Evolutionary conservation across 2,113 vertebrate species (phyloP).

Genomic region (Coptodon bakossiorum): DNA sequence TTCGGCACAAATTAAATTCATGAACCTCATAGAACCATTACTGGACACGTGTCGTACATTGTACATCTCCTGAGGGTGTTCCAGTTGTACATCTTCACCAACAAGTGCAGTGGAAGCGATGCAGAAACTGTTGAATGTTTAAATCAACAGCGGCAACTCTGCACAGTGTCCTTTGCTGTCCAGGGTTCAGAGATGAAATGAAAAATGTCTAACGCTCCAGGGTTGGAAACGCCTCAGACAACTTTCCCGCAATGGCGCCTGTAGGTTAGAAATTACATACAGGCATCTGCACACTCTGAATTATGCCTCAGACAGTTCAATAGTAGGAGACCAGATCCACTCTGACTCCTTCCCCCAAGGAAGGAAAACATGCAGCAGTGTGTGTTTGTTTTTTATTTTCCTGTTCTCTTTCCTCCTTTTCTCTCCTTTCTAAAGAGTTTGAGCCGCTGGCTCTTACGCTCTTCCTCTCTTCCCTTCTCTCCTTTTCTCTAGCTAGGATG

Average conservation of each 20-base stretch:
- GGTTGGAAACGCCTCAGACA: slow-evolving; percentile 28
- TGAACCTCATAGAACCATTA: not conserved
- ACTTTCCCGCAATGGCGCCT: slow-evolving; percentile 14
- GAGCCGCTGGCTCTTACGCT: slow-evolving; percentile 37
- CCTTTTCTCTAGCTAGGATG: slow-evolving; percentile 15
- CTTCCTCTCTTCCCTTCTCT: slow-evolving; percentile 1
- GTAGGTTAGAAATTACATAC: slow-evolving; percentile 5
- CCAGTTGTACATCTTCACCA: not conserved
- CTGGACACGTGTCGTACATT: not conserved
- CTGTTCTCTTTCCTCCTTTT: slow-evolving; percentile 23
- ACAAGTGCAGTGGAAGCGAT: not conserved
- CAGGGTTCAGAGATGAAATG: not conserved
- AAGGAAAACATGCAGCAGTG: slow-evolving; percentile 21
- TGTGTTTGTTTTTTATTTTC: slow-evolving; percentile 37
- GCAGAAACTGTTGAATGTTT: slow-evolving; percentile 14
- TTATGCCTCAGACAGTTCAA: slow-evolving; percentile 34
- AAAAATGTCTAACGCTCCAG: slow-evolving; percentile 4
- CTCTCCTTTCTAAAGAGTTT: slow-evolving; percentile 47
- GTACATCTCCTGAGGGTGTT: not conserved
- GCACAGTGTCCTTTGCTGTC: slow-evolving; percentile 35
- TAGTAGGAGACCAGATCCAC: slow-evolving; percentile 46
- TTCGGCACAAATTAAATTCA: not conserved
- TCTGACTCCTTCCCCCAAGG: slow-evolving; percentile 43
- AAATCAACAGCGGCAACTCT: not conserved
- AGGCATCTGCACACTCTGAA: slow-evolving; percentile 14